phyloP scores from a whole-genome alignment of 2,113 vertebrate genomes.

The Gnathonemus longibarbis region DNA sequence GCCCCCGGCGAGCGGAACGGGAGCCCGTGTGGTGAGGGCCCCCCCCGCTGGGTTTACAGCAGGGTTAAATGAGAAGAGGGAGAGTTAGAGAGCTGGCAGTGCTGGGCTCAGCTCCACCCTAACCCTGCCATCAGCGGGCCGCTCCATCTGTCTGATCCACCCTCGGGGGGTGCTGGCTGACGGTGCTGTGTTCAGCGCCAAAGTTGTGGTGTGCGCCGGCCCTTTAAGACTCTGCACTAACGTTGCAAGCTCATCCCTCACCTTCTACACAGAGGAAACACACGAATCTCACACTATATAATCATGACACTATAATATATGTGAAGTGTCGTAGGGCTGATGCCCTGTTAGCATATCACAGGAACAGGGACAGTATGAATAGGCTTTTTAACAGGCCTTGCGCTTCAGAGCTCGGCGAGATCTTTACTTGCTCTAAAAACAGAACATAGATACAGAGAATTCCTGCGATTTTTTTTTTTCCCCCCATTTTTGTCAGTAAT shows the following conservation, averaged over 20 bases:
- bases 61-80: constrained; percentile 1
- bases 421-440: not conserved
- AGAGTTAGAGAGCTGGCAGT: not conserved
- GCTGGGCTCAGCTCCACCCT: not conserved
- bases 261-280: not conserved
- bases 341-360: not conserved
- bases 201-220: not conserved
- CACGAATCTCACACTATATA: not conserved
- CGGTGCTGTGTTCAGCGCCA: not conserved
- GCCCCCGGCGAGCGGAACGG: not conserved
- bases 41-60: not conserved
- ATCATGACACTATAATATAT: not conserved
- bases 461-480: not conserved
- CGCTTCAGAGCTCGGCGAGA: not conserved
- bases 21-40: not conserved
- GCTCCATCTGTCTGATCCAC: constrained; percentile 13
- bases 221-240: not conserved
- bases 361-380: not conserved
- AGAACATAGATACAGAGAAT: not conserved
- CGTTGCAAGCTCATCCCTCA: not conserved
- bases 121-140: not conserved
- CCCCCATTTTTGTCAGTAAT: not conserved
- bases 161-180: not conserved
- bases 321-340: not conserved
- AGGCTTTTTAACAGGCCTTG: not conserved